Percentiles rank a stretch among this genome's conserved stretches.
Conservation (phyloP, 2,888 invertebrate species). For the Micoletzkya japonica region DNA sequence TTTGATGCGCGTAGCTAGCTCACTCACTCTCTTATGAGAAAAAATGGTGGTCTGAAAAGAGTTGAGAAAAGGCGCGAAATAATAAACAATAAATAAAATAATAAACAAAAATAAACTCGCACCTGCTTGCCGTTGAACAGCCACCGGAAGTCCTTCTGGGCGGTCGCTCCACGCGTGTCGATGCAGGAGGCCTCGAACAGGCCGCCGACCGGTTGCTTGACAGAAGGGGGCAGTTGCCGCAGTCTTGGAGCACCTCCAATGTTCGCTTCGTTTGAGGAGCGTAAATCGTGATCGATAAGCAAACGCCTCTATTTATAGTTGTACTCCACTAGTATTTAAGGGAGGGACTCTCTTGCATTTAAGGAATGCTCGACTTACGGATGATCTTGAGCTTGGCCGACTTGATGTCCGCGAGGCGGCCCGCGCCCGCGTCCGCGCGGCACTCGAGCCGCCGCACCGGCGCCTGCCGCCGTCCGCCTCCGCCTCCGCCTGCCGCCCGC, state of each 20-base stretch:
- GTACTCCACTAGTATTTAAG: neutral
- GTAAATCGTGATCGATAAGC: neutral
- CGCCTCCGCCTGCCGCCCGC: neutral
- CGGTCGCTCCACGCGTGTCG: constrained; percentile 7
- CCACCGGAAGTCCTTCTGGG: constrained; percentile 19
- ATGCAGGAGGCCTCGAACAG: constrained; percentile 7
- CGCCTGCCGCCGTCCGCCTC: neutral
- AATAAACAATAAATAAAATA: too few relatives aligned
- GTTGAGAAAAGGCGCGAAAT: too few relatives aligned
- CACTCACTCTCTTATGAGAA: too few relatives aligned
- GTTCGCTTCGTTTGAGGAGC: neutral
- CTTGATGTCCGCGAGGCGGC: constrained; percentile 40
- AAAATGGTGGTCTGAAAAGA: too few relatives aligned
- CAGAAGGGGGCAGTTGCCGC: constrained; percentile 5
- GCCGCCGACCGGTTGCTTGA: constrained; percentile 6
- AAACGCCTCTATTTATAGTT: neutral
- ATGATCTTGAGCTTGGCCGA: constrained; percentile 35
- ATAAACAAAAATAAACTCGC: too few relatives aligned
- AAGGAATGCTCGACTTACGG: constrained; percentile 16
- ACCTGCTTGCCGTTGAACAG: constrained; percentile 19
- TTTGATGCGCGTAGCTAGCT: too few relatives aligned
- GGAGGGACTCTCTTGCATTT: too few relatives aligned
- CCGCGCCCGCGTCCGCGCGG: constrained; percentile 42
- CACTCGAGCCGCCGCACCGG: constrained; percentile 33
- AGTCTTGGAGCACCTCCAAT: constrained; percentile 15